phyloP scores from a whole-genome alignment of 1,140 invertebrate genomes.

The Harlomillsia oculata region DNA sequence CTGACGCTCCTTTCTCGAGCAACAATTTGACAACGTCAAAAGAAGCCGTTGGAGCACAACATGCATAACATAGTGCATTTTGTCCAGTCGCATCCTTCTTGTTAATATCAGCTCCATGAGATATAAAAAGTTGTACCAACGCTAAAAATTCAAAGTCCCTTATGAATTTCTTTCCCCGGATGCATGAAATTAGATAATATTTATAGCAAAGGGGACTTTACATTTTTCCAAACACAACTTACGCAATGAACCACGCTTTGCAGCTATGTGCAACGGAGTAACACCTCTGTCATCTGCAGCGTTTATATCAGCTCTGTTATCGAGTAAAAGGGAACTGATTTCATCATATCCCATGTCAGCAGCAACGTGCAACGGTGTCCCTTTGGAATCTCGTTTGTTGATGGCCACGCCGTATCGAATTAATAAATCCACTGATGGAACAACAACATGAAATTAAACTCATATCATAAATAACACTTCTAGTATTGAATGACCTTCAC shows the following conservation, averaged over 20 bases:
- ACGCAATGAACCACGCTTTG: conserved; percentile 17
- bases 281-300: conserved; percentile 17
- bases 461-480: neutral
- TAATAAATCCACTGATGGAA: conserved; percentile 20
- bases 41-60: neutral
- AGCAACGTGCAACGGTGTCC: conserved; percentile 24
- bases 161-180: too few species aligned
- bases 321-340: conserved; percentile 19
- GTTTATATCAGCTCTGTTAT: conserved; percentile 28
- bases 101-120: conserved; percentile 23
- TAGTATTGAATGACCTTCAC: too few species aligned
- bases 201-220: neutral
- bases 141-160: neutral
- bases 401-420: conserved; percentile 22
- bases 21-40: conserved; percentile 17
- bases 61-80: conserved; percentile 20
- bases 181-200: too few species aligned
- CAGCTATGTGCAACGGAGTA: conserved; percentile 27
- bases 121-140: conserved; percentile 5
- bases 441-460: conserved; percentile 1
- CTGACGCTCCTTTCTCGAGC: conserved; percentile 21
- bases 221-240: too few species aligned
- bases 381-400: conserved; percentile 25
- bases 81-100: conserved; percentile 15
- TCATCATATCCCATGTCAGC: conserved; percentile 28